phyloP scores from a whole-genome alignment of 1,140 invertebrate genomes.

The Achroia grisella region DNA sequence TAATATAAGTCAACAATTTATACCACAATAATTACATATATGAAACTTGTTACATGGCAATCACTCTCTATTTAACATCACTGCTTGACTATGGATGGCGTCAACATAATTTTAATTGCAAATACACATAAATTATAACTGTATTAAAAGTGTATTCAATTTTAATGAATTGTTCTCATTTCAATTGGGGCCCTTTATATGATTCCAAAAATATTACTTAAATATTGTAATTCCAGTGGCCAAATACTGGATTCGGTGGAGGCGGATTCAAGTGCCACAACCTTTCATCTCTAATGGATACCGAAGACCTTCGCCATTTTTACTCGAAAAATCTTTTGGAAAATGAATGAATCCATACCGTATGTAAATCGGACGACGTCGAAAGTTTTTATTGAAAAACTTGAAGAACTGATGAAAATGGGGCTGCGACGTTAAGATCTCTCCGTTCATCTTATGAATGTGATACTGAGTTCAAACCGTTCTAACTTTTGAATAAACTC shows the following conservation, averaged over 20 bases:
- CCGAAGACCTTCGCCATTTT: constrained; percentile 48
- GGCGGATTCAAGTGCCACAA: constrained; percentile 28
- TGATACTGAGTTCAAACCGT: constrained; percentile 37
- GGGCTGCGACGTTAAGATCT: constrained; percentile 45
- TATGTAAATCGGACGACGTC: constrained; percentile 64
- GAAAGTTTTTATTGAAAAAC: constrained; percentile 73
- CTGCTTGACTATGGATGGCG: too few species aligned
- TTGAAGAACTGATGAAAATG: constrained; percentile 66
- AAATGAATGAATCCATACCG: constrained; percentile 65
- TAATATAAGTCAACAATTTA: too few species aligned
- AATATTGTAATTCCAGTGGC: constrained; percentile 46
- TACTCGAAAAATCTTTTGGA: constrained; percentile 52
- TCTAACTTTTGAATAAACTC: constrained; percentile 25
- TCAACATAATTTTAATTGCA: too few species aligned
- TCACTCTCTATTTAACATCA: too few species aligned
- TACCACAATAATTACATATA: too few species aligned
- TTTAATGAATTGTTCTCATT: not conserved
- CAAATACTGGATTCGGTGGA: constrained; percentile 14
- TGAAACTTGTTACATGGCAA: too few species aligned
- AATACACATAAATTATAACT: too few species aligned
- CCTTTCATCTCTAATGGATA: constrained; percentile 53
- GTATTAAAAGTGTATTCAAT: not conserved
- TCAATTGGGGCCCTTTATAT: too few species aligned
- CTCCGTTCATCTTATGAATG: constrained; percentile 43
- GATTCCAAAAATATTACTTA: constrained; percentile 6